Conservation (phyloP, 2,888 invertebrate genomes). For the Syrphus vitripennis region DNA sequence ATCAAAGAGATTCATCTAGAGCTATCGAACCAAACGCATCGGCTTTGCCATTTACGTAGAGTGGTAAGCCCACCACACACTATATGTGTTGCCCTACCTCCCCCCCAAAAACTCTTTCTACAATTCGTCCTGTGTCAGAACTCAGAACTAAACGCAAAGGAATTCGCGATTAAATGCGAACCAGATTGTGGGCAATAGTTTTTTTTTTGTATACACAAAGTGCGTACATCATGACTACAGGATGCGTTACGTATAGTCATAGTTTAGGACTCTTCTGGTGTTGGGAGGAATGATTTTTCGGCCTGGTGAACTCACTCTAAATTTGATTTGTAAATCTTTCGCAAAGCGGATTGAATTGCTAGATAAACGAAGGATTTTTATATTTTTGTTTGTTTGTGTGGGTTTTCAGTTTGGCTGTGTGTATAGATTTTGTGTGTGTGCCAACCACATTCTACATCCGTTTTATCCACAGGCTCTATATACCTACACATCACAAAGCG, state of each 20-base stretch:
- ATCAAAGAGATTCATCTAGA: constrained; percentile 64
- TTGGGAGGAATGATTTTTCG: constrained; percentile 63
- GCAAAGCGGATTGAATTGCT: constrained; percentile 69
- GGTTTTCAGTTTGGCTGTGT: background rate
- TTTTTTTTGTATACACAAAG: constrained; percentile 61
- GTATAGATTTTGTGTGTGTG: background rate
- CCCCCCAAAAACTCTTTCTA: background rate
- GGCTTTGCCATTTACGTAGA: constrained; percentile 51
- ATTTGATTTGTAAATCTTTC: constrained; percentile 70
- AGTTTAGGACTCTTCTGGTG: constrained; percentile 5
- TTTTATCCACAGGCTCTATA: background rate
- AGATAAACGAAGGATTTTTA: constrained; percentile 62
- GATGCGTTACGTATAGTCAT: background rate
- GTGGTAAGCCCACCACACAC: constrained; percentile 52
- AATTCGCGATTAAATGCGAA: constrained; percentile 71
- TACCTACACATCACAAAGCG: background rate
- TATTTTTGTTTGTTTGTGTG: constrained; percentile 29
- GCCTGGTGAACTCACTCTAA: constrained; percentile 70
- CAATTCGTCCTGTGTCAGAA: constrained; percentile 26
- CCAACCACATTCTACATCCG: constrained; percentile 45
- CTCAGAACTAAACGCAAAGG: constrained; percentile 33
- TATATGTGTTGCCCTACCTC: constrained; percentile 13
- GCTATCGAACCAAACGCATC: constrained; percentile 57
- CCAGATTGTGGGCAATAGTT: constrained; percentile 70
- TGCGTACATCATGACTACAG: constrained; percentile 46